Evolutionary conservation across 2,888 invertebrate genomes (phyloP).

Genomic region (Drosophila antonietae): DNA sequence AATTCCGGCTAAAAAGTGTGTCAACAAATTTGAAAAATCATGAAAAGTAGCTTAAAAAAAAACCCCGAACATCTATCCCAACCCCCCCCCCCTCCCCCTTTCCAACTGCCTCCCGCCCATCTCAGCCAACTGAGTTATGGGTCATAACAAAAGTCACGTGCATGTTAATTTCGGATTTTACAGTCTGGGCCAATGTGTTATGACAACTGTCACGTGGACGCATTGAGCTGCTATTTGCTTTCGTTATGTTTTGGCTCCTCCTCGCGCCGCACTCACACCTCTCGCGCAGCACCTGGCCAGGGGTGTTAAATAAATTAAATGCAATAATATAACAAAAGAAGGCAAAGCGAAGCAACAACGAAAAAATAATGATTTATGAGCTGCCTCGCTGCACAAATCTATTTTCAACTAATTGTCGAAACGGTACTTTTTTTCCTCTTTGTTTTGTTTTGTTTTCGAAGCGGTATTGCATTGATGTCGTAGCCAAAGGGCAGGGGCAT

Average conservation of each 20-base stretch:
- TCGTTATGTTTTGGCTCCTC: slow-evolving; percentile 16
- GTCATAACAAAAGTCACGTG: slow-evolving; percentile 53
- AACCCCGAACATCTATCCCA: neutral
- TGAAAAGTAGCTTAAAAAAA: slow-evolving; percentile 30
- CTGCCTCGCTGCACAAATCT: slow-evolving; percentile 51
- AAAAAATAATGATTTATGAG: slow-evolving; percentile 55
- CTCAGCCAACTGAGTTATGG: slow-evolving; percentile 24
- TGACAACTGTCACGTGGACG: slow-evolving; percentile 59
- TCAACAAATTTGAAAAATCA: slow-evolving; percentile 39
- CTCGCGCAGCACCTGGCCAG: neutral
- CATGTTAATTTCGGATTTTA: slow-evolving; percentile 47
- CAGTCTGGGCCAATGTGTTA: slow-evolving; percentile 32
- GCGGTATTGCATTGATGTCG: slow-evolving; percentile 40
- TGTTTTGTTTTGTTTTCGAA: neutral
- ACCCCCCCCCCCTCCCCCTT: neutral
- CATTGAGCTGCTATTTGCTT: slow-evolving; percentile 46
- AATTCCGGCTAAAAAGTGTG: slow-evolving; percentile 43
- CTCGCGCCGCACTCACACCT: neutral
- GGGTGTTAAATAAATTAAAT: slow-evolving; percentile 57
- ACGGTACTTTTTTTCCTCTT: slow-evolving; percentile 32
- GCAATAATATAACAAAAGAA: slow-evolving; percentile 34
- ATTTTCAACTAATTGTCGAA: slow-evolving; percentile 68
- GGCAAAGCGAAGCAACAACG: slow-evolving; percentile 1
- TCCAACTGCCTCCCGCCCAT: too few relatives aligned
- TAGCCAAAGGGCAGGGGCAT: neutral